Conservation (phyloP, 2,888 invertebrate species). For the Hecatera dysodea region DNA sequence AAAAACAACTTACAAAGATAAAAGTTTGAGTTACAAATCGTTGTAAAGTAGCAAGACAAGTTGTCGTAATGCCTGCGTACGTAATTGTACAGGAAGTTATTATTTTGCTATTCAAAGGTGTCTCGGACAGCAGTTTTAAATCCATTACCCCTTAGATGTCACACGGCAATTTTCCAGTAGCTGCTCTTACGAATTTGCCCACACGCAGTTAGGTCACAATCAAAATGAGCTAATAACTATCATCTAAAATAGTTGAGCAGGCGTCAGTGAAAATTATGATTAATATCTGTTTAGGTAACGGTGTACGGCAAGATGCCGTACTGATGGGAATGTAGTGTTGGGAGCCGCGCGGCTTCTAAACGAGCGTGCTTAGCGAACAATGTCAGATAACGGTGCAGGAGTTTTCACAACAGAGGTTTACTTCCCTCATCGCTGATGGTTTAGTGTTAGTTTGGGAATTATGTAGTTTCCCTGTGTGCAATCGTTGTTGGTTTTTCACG, state of each 20-base stretch:
- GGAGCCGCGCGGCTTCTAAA: slow-evolving; percentile 59
- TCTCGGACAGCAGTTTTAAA: slow-evolving; percentile 86
- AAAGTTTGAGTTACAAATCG: slow-evolving; percentile 66
- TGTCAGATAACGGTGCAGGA: slow-evolving; percentile 57
- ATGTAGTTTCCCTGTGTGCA: slow-evolving; percentile 40
- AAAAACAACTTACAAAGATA: slow-evolving; percentile 42
- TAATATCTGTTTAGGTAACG: slow-evolving; percentile 90
- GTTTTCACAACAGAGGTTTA: slow-evolving; percentile 34
- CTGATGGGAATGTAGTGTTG: slow-evolving; percentile 75
- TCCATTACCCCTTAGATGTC: slow-evolving; percentile 87
- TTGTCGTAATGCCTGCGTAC: slow-evolving; percentile 71
- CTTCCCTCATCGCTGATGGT: slow-evolving; percentile 39
- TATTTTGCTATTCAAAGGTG: slow-evolving; percentile 86
- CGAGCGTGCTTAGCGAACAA: slow-evolving; percentile 60
- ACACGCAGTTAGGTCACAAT: slow-evolving; percentile 85
- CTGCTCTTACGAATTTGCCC: slow-evolving; percentile 80
- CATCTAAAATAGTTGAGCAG: slow-evolving; percentile 86
- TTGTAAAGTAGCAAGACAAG: slow-evolving; percentile 72
- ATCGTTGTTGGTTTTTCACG: slow-evolving; percentile 26
- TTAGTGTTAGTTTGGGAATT: slow-evolving; percentile 31
- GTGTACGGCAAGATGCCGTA: slow-evolving; percentile 71
- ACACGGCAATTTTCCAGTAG: slow-evolving; percentile 90
- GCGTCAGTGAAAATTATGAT: slow-evolving; percentile 90
- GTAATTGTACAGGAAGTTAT: slow-evolving; percentile 86
- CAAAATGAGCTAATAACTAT: slow-evolving; percentile 89